Evolutionary conservation across 2,888 invertebrate genomes (phyloP), one percentile per base, ranked within the genome.

Genomic region (Ophion costatus): DNA sequence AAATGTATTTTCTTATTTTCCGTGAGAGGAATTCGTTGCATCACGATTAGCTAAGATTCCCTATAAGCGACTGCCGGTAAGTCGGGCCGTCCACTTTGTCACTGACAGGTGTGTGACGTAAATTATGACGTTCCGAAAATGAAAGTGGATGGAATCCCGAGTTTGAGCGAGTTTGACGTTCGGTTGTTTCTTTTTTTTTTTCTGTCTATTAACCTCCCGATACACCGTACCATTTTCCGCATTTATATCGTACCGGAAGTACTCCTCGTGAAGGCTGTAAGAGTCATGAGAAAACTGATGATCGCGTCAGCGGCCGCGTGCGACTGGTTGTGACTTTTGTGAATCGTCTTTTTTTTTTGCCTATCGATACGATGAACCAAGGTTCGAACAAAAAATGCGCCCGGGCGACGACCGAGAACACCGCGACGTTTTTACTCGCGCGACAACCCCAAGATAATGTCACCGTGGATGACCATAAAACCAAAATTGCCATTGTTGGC

Each of bases 401-500:
- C 80, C 77, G 45, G 14, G 85, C 83, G 79, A 78, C 83, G 74
- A 74, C 74, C 20, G 89, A 87, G 82, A 90, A 88, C 70, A 92
- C 91, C 64, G 90, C 90, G 61, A 89, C 89, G 79, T 91, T 91
- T 87, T 87, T 93, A 71, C 89, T 93, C 75, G 88, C 90, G 57
- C 88, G 89, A 86, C 88, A 91, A 76, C 87, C 90, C 64, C 57
- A 61, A 56, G 67, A 71, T n/a, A 90, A 92, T 45, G 88, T 89
- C 83, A 85, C 88, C 83, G 77, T 83, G 64, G 89, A 91, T 78
- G 86, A 85, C 33, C 90, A 91, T 83, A 89, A 89, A 24, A 89
- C 92, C 79, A 93, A 93, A 86, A 87, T 93, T 86, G 92, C 88
- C 76, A 91, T 93, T 86, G 90, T 90, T 38, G 92, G 91, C 51